These are phyloP conservation scores for Artemia sinica DNA, from an alignment of 2,888 invertebrate genomes.

Conservation along the genomic window DNA sequence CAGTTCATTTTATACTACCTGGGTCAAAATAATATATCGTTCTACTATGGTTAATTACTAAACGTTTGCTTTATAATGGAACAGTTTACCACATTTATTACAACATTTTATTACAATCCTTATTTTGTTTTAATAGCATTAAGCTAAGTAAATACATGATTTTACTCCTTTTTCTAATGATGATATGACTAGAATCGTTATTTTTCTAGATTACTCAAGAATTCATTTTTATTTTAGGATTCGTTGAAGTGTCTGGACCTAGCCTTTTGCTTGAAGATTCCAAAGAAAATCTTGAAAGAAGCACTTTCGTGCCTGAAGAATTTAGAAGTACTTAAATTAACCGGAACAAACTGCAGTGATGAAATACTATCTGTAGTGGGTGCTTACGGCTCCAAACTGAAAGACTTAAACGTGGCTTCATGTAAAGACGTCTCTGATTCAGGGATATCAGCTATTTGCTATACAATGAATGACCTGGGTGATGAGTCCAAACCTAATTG, in stretches of 20 bases:
- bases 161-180: too few species aligned
- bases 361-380: slow-evolving; percentile 17
- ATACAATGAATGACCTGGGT: slow-evolving; percentile 15
- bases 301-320: slow-evolving; percentile 14
- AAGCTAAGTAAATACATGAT: too few species aligned
- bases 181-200: too few species aligned
- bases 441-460: slow-evolving; percentile 17
- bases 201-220: slow-evolving; percentile 10
- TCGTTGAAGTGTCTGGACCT: slow-evolving; percentile 16
- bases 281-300: slow-evolving; percentile 17
- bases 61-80: too few species aligned
- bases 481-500: slow-evolving; percentile 13
- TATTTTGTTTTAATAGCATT: too few species aligned
- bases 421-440: slow-evolving; percentile 15
- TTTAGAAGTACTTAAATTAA: slow-evolving; percentile 9
- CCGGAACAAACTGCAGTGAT: slow-evolving; percentile 18
- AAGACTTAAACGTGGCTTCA: slow-evolving; percentile 15
- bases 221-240: slow-evolving; percentile 10
- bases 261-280: slow-evolving; percentile 18
- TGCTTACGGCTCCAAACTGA: slow-evolving; percentile 18
- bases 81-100: too few species aligned
- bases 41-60: too few species aligned
- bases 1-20: too few species aligned
- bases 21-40: too few species aligned
- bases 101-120: too few species aligned